Evolutionary conservation across 2,888 invertebrate species (phyloP).

Genomic region (Drosophila diplacantha): DNA sequence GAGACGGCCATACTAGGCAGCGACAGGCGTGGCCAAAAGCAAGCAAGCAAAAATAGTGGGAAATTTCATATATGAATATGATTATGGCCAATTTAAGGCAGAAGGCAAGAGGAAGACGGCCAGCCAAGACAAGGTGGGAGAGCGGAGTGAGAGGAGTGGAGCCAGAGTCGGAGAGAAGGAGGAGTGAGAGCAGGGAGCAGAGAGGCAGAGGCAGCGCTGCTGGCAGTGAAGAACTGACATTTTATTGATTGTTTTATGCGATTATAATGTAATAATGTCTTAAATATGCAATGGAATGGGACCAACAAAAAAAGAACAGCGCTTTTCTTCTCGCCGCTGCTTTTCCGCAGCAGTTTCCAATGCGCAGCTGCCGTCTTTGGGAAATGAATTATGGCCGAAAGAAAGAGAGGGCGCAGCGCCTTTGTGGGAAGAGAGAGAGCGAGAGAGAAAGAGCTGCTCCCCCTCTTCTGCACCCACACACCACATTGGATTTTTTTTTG

Average conservation of each 20-base stretch:
- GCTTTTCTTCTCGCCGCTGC: conserved; percentile 12
- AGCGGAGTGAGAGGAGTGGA: neutral
- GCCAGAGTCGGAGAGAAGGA: neutral
- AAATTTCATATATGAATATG: conserved; percentile 59
- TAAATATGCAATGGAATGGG: conserved; percentile 57
- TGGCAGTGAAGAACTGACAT: conserved; percentile 56
- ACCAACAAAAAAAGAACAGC: conserved; percentile 6
- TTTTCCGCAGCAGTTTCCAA: conserved; percentile 27
- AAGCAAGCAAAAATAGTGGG: conserved; percentile 62
- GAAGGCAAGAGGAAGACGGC: conserved; percentile 21
- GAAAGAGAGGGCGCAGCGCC: conserved; percentile 12
- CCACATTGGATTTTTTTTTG: neutral
- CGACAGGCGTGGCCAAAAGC: conserved; percentile 52
- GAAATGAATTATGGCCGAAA: conserved; percentile 60
- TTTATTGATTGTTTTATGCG: conserved; percentile 75
- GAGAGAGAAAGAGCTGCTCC: conserved; percentile 9
- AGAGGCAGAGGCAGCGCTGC: conserved; percentile 16
- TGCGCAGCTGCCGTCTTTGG: conserved; percentile 66
- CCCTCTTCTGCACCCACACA: conserved; percentile 1
- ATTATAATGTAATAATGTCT: conserved; percentile 74
- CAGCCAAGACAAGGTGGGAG: conserved; percentile 9
- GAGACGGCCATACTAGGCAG: conserved; percentile 35
- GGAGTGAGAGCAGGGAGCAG: conserved; percentile 9
- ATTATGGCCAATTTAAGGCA: conserved; percentile 61
- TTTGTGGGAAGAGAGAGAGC: neutral